phyloP scores from a whole-genome alignment of 2,797 vertebrate genomes.

The Gadopsis bispinosus region DNA sequence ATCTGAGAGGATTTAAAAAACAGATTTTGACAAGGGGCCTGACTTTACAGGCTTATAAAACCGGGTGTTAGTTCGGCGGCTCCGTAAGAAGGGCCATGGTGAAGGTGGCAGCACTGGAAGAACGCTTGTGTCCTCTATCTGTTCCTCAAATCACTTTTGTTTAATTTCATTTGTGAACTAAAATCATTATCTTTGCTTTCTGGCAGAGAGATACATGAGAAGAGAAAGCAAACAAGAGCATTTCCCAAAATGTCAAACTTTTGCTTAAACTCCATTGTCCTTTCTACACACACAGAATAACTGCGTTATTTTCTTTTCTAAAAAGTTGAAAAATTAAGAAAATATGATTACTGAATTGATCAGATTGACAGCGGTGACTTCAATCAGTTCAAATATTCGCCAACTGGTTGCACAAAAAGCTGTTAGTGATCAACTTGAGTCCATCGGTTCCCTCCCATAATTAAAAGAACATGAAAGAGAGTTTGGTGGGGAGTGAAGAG shows the following conservation, averaged over 20 bases:
- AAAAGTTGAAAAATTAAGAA: background rate
- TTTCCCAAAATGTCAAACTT: conserved; percentile 1
- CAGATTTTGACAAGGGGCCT: conserved; percentile 72
- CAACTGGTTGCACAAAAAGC: background rate
- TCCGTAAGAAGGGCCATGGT: conserved; percentile 15
- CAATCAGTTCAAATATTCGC: conserved; percentile 7
- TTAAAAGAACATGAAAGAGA: conserved; percentile 13
- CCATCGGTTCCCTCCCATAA: background rate
- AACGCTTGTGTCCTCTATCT: conserved; percentile 11
- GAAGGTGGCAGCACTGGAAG: conserved; percentile 15
- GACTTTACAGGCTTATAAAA: conserved; percentile 78
- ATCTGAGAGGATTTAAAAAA: conserved; percentile 71
- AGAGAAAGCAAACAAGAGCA: no score
- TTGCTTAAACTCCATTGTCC: background rate
- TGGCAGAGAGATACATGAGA: background rate
- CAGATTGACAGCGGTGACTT: background rate
- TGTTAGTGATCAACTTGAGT: conserved; percentile 6
- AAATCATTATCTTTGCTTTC: background rate
- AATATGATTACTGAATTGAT: background rate
- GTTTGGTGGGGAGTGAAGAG: conserved; percentile 40
- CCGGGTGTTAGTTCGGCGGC: conserved; percentile 48
- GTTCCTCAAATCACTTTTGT: conserved; percentile 10
- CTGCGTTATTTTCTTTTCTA: background rate
- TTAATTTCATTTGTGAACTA: conserved; percentile 10
- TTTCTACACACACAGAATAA: background rate